A percentile compares a stretch with the other conserved stretches of the same genome.
phyloP scores from a whole-genome alignment of 2,113 vertebrate genomes.

The Eptesicus fuscus region DNA sequence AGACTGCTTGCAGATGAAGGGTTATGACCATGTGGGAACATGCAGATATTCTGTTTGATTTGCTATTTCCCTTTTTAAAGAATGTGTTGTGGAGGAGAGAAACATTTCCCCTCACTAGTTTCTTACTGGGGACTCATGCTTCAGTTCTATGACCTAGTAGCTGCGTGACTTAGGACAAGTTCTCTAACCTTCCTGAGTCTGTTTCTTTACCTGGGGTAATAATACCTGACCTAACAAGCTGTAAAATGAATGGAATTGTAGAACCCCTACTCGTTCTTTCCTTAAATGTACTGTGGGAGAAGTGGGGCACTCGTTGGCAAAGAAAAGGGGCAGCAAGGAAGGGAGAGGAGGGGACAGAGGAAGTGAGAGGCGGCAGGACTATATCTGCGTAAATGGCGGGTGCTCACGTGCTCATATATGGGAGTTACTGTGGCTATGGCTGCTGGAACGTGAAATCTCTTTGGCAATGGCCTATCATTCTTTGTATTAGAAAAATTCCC shows the following conservation, averaged over 20 bases:
- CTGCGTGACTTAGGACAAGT: neutral
- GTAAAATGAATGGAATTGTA: neutral
- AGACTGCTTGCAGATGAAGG: neutral
- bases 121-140: neutral
- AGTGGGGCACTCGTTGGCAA: neutral
- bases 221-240: neutral
- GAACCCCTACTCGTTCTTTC: neutral
- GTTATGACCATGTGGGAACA: neutral
- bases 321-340: neutral
- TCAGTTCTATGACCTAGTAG: neutral
- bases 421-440: neutral
- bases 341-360: neutral
- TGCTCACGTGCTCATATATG: accelerated
- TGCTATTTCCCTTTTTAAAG: neutral
- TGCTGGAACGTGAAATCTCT: neutral
- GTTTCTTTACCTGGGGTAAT: neutral
- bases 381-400: neutral
- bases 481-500: neutral
- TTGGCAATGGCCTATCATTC: neutral
- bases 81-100: neutral
- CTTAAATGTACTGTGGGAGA: neutral
- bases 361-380: neutral
- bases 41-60: neutral
- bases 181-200: neutral
- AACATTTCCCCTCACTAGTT: neutral